Evolutionary conservation across 2,888 invertebrate species (phyloP).

Genomic region (Agapostemon virescens): DNA sequence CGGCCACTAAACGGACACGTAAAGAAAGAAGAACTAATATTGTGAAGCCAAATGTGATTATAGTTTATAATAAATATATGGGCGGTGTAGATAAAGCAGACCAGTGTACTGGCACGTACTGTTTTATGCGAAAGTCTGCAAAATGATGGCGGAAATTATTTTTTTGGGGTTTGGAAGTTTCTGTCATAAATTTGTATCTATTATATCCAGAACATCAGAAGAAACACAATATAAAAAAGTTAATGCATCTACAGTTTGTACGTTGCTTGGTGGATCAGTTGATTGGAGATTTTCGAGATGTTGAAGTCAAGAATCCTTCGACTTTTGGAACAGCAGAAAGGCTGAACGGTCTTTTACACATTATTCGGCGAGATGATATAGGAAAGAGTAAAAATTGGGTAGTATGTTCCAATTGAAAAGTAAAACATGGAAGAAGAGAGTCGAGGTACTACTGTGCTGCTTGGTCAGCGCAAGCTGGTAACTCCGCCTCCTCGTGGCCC

Average conservation of each 20-base stretch:
- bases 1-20: slow-evolving; percentile 28
- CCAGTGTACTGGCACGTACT: slow-evolving; percentile 31
- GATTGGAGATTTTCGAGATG: slow-evolving; percentile 41
- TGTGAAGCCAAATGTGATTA: slow-evolving; percentile 30
- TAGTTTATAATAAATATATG: slow-evolving; percentile 20
- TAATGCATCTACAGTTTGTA: slow-evolving; percentile 43
- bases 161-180: slow-evolving; percentile 56
- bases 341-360: slow-evolving; percentile 15
- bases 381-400: slow-evolving; percentile 12
- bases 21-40: slow-evolving; percentile 19
- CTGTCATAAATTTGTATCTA: slow-evolving; percentile 37
- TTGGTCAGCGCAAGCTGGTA: no score
- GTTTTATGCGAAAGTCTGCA: slow-evolving; percentile 39
- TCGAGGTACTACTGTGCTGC: slow-evolving; percentile 53
- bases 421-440: slow-evolving; percentile 31
- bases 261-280: slow-evolving; percentile 40
- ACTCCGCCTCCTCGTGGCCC: no score
- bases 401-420: slow-evolving; percentile 39
- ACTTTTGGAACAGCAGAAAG: slow-evolving; percentile 20
- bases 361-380: slow-evolving; percentile 24
- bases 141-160: slow-evolving; percentile 71
- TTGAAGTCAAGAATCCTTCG: neutral
- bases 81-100: slow-evolving; percentile 23
- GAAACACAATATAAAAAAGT: slow-evolving; percentile 37
- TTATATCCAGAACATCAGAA: slow-evolving; percentile 35